A percentile compares a stretch with the other conserved stretches of the same genome.
phyloP scores from a whole-genome alignment of 2,113 vertebrate genomes.

The Erythrocercus mccallii region DNA sequence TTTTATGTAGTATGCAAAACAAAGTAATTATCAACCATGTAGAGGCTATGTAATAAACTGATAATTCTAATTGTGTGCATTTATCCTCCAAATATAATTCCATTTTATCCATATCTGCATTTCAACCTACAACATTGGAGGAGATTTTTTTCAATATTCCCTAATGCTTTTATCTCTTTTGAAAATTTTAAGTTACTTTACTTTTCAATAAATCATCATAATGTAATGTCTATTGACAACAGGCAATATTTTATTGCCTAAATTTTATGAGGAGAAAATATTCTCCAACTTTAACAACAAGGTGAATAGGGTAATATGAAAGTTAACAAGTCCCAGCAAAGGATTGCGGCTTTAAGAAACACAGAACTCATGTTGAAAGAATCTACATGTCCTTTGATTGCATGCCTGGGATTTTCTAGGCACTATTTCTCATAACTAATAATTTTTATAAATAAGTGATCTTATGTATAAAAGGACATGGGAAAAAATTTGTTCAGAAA shows the following conservation, averaged over 20 bases:
- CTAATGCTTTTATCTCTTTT: background rate
- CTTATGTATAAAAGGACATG: background rate
- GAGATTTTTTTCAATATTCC: background rate
- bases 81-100: background rate
- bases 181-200: background rate
- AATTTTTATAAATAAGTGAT: background rate
- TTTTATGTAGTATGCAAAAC: fast-evolving
- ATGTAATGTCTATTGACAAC: background rate
- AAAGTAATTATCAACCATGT: background rate
- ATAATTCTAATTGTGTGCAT: background rate
- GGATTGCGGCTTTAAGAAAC: background rate
- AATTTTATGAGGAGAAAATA: background rate
- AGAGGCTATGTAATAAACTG: background rate
- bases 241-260: background rate
- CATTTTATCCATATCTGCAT: background rate
- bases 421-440: background rate
- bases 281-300: background rate
- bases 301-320: background rate
- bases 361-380: background rate
- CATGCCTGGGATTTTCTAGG: background rate
- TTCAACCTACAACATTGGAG: background rate
- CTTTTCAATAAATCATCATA: background rate
- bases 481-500: background rate
- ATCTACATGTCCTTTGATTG: background rate
- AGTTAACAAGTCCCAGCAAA: background rate